These are phyloP conservation scores for Drosophila dunni DNA, from an alignment of 1,140 invertebrate species.

Conservation along the genomic window DNA sequence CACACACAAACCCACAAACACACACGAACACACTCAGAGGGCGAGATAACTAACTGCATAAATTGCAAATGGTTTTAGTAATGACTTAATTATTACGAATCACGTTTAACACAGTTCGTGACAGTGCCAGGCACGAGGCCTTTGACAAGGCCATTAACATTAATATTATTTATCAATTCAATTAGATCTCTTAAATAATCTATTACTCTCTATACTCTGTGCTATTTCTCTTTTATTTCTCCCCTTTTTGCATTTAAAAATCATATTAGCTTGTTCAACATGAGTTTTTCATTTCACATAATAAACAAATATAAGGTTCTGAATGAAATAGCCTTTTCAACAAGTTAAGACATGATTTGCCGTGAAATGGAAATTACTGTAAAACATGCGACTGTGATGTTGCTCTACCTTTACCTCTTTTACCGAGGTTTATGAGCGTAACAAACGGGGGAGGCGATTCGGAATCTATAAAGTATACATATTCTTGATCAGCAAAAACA, in stretches of 20 bases:
- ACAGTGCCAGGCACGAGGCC: neutral
- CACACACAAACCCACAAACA: neutral
- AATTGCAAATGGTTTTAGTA: conserved; percentile 12
- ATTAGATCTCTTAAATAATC: no score
- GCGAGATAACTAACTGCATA: neutral
- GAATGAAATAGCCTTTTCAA: neutral
- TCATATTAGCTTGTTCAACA: neutral
- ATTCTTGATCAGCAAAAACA: no score
- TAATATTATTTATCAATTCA: no score
- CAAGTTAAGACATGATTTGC: no score
- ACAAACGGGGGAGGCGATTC: no score
- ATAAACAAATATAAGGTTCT: neutral
- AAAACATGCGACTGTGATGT: conserved; percentile 14
- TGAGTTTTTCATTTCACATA: neutral
- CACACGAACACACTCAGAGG: no score
- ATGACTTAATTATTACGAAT: conserved; percentile 15
- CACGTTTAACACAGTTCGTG: neutral
- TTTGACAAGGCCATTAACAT: conserved; percentile 1
- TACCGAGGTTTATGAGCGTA: no score
- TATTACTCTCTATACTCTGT: no score
- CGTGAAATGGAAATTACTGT: no score
- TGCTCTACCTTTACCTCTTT: no score
- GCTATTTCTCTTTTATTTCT: no score
- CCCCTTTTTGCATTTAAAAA: neutral
- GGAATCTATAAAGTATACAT: no score